Evolutionary conservation across 2,113 vertebrate species (phyloP).

Genomic region (Laticauda laticaudata): DNA sequence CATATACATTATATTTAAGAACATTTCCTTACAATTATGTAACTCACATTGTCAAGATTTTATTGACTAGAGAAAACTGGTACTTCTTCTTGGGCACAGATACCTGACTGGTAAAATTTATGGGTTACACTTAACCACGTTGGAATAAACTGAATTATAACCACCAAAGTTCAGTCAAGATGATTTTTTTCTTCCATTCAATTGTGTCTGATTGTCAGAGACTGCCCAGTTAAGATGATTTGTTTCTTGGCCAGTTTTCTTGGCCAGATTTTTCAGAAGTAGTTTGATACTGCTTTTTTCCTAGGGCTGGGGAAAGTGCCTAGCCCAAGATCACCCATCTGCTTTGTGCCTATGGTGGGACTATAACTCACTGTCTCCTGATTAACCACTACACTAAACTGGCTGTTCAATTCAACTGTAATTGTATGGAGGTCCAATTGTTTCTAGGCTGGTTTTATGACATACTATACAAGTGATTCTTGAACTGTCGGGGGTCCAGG

Average conservation of each 20-base stretch:
- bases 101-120: background rate
- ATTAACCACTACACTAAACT: background rate
- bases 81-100: background rate
- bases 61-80: background rate
- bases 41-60: background rate
- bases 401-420: background rate
- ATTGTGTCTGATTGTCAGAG: background rate
- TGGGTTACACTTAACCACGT: background rate
- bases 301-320: background rate
- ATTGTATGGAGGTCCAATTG: background rate
- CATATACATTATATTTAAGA: background rate
- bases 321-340: background rate
- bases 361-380: background rate
- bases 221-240: background rate
- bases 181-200: no score
- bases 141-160: background rate
- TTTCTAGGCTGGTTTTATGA: background rate
- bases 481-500: background rate
- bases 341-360: background rate
- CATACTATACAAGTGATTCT: background rate
- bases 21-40: background rate
- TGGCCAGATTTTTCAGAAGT: background rate
- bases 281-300: background rate
- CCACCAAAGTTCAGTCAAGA: background rate
- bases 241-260: background rate